phyloP scores from a whole-genome alignment of 2,888 invertebrate genomes.

The Ectemnius cavifrons region DNA sequence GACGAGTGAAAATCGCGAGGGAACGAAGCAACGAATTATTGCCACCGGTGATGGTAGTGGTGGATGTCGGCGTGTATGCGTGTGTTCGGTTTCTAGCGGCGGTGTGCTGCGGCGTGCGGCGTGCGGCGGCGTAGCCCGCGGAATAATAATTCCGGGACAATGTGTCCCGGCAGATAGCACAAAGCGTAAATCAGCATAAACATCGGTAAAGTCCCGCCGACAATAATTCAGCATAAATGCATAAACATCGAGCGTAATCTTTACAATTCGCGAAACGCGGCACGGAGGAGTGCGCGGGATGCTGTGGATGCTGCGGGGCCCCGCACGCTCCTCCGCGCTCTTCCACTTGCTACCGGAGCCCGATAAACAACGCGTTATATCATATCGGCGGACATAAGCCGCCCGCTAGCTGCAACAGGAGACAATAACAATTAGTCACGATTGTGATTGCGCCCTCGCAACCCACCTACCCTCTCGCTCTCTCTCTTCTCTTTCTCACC shows the following conservation, averaged over 20 bases:
- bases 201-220: conserved; percentile 75
- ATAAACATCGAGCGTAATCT: conserved; percentile 75
- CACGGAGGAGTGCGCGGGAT: not conserved
- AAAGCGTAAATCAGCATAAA: conserved; percentile 78
- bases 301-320: not conserved
- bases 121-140: conserved; percentile 35
- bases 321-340: not conserved
- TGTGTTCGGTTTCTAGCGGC: no score
- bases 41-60: no score
- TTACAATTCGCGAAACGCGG: conserved; percentile 65
- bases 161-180: conserved; percentile 77
- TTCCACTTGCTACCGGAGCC: conserved; percentile 50
- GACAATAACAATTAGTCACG: conserved; percentile 66
- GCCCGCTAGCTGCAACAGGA: conserved; percentile 61
- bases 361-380: conserved; percentile 72
- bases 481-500: not conserved
- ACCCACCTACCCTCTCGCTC: not conserved
- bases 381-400: conserved; percentile 62
- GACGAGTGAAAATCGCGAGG: no score
- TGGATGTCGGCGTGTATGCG: no score
- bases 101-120: no score
- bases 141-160: conserved; percentile 77
- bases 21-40: no score
- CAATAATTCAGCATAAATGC: conserved; percentile 78
- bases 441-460: conserved; percentile 43